Evolutionary conservation across 2,113 vertebrate genomes (phyloP), one percentile per base, ranked within the genome.

Genomic region (Atrichornis clamosus): DNA sequence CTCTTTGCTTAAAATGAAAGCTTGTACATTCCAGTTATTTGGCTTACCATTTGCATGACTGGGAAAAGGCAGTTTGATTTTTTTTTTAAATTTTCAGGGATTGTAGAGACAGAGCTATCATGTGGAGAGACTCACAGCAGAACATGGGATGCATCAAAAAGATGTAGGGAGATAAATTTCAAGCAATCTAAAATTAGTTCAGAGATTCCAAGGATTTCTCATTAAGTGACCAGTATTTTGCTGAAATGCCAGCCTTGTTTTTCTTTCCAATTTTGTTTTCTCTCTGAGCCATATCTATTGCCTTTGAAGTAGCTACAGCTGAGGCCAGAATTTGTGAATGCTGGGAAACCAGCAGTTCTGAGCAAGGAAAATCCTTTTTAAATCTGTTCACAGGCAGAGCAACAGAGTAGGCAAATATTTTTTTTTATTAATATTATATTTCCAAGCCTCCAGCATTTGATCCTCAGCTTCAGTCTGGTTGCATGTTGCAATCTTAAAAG

Each of bases 221-320:
- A 15, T 68, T 42, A 53, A 95, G 72, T 87, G 74, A 59, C 83
- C 74, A 78, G 46, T 22, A 18, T 85, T 83, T 86, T 90, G 59
- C 90, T 95, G 84, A 90, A 93, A 74, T 75, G 30, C 67, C 87
- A 91, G 52, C 12, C 3, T 88, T 10, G 2, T 86, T 83, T 82
- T 91, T 87, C 33, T 60, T 91, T 60, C 60, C 37, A 84, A 13
- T 89, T 94, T 91, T 96, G 81, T 90, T 96, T 96, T 94, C 59
- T 89, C 33, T 82, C 39, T 67, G 63, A 93, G 59, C 92, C 4
- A 1, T 96, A 95, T 96, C 95, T 94, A 3, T 77, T 95, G 93
- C 78, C 89, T 97, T 97, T 97, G 95, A 97, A 96, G 96, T 93
- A 80, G 67, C 87, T 96, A 52, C 35, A 67, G 35, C 52, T 74